Conservation (phyloP, 2,888 invertebrate species). For the Amphipoea oculea region DNA sequence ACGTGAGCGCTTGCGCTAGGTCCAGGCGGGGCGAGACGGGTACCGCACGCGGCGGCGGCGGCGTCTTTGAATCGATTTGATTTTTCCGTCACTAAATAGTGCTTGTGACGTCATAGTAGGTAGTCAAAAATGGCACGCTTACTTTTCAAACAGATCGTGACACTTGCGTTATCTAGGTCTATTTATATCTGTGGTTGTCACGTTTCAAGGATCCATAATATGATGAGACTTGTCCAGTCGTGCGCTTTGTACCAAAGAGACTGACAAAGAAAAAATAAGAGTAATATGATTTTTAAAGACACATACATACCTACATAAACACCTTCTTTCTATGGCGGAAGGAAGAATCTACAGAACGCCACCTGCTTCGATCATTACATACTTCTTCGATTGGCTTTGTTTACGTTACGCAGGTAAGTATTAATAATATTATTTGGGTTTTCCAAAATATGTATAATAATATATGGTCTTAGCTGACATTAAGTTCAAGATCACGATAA, state of each 20-base stretch:
- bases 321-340: neutral
- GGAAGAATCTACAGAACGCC: neutral
- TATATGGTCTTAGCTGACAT: neutral
- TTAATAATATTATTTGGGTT: neutral
- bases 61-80: too few relatives aligned
- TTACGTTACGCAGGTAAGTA: neutral
- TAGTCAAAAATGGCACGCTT: too few relatives aligned
- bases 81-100: too few relatives aligned
- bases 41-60: neutral
- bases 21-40: neutral
- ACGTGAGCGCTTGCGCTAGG: too few relatives aligned
- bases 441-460: neutral
- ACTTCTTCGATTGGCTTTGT: neutral
- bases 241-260: neutral
- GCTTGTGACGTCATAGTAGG: too few relatives aligned
- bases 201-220: slow-evolving; percentile 27
- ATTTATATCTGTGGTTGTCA: slow-evolving; percentile 39
- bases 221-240: slow-evolving; percentile 45
- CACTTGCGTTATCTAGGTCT: slow-evolving; percentile 10
- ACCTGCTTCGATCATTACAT: too few relatives aligned
- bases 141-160: too few relatives aligned
- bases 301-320: neutral
- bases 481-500: neutral
- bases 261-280: too few relatives aligned
- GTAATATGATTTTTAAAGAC: too few relatives aligned